These are phyloP conservation scores for Erebia palarica DNA, from an alignment of 2,888 invertebrate species.

Conservation along the genomic window DNA sequence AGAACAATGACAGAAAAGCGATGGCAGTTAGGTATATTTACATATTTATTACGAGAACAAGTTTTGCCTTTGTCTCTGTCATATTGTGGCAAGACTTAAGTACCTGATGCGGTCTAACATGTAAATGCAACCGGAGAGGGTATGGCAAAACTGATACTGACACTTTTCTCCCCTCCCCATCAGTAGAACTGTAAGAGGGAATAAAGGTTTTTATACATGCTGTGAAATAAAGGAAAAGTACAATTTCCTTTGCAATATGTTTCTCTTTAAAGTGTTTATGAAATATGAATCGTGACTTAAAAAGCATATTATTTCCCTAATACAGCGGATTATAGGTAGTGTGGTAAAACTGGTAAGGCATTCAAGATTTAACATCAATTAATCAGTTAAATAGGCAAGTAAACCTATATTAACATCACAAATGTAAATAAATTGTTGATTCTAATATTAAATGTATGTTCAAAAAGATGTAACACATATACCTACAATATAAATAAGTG, in stretches of 20 bases:
- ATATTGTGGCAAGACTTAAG: too few species aligned
- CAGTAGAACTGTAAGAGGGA: constrained; percentile 41
- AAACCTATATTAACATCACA: too few species aligned
- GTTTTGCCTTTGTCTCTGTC: too few species aligned
- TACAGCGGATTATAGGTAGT: constrained; percentile 44
- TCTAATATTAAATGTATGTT: too few species aligned
- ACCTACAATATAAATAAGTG: not conserved
- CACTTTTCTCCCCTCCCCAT: constrained; percentile 65
- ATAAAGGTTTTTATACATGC: constrained; percentile 68
- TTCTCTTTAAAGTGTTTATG: constrained; percentile 76
- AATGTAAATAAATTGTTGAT: too few species aligned
- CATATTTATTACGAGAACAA: too few species aligned
- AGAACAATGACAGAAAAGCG: too few species aligned
- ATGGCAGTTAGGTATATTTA: too few species aligned
- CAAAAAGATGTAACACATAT: not conserved
- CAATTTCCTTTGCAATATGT: constrained; percentile 70
- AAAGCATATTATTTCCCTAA: constrained; percentile 80
- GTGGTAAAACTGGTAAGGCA: not conserved
- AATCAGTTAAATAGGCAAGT: too few species aligned
- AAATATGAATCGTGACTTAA: constrained; percentile 80
- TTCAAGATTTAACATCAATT: not conserved
- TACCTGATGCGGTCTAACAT: not conserved
- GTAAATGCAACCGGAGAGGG: not conserved
- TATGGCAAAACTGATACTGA: constrained; percentile 50
- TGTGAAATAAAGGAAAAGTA: constrained; percentile 72